Percentiles rank a stretch among this genome's conserved stretches.
These are phyloP conservation scores for Cyclina sinensis DNA, from an alignment of 1,140 invertebrate genomes.

Conservation along the genomic window DNA sequence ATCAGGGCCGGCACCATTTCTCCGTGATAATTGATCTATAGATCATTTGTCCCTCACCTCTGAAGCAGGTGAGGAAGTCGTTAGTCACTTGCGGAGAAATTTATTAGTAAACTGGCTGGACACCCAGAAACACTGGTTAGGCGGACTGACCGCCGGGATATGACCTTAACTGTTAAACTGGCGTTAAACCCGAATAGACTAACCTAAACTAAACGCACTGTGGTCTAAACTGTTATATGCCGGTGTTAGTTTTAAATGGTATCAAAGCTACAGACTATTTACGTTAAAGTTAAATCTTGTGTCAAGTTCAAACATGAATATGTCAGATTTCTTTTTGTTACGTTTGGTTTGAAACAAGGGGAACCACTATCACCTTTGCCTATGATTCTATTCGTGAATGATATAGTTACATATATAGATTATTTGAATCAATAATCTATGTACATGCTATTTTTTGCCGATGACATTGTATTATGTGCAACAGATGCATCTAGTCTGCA, in stretches of 20 bases:
- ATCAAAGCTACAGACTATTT: background rate
- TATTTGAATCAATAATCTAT: background rate
- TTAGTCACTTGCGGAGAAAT: too few species aligned
- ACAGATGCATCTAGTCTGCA: background rate
- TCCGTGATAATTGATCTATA: too few species aligned
- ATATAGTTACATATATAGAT: too few species aligned
- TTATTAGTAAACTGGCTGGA: too few species aligned
- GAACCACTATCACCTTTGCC: background rate
- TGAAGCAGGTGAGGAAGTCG: too few species aligned
- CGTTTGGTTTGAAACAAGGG: background rate
- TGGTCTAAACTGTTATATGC: background rate
- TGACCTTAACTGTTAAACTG: too few species aligned
- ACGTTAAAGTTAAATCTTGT: background rate
- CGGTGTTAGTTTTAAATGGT: conserved; percentile 22
- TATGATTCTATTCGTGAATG: conserved; percentile 12
- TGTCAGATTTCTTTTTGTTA: conserved; percentile 16
- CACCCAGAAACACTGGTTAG: too few species aligned
- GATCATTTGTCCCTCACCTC: too few species aligned
- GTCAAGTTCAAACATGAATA: background rate
- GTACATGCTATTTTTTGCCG: conserved; percentile 7
- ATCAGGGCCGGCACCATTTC: too few species aligned
- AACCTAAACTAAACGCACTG: too few species aligned
- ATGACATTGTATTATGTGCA: conserved; percentile 34
- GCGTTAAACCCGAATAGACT: too few species aligned
- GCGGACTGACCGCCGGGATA: too few species aligned